Evolutionary conservation across 1,140 invertebrate species (phyloP), one percentile per base, ranked within the genome.

Genomic region (Anthonomus grandis): DNA sequence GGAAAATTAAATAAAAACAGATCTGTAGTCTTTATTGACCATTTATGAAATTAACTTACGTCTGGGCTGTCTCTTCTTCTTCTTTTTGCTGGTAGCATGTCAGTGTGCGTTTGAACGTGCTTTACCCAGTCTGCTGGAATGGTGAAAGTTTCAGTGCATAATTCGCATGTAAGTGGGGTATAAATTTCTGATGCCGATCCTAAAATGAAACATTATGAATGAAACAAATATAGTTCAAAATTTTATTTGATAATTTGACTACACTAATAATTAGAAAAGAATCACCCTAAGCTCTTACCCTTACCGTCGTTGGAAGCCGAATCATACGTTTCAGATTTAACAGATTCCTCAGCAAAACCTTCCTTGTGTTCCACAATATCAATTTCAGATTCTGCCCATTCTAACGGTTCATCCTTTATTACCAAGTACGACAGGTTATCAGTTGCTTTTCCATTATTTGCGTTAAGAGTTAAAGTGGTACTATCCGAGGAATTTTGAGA

Each of bases 91-190:
- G 71, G 68, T 59, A 74, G 46, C 76, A 80, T 78, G 59, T 81
- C 79, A 23, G 83, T 76, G 68, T 89, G 87, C 4, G 82, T 83
- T 72, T 89, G 86, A 70, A 90, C 83, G 70, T 90, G 88, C 50
- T 85, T 80, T 27, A 90, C 87, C 84, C 88, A 87, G 57, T 87
- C 85, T 10, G 84, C 87, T 48, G 88, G 88, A 65, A 88, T 79
- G 46, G 85, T 86, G 70, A 90, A 91, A 12, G 87, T 87, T 79
- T 89, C 86, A 69, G 86, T 86, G 69, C 89, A 91, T 68, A 90
- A 79, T 72, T 91, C 88, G 69, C 89, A 91, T 3, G 86, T 86
- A 47, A 91, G 73, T 27, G 87, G 85, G 17, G 85, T 85, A 66
- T 87, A 88, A 34, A 79, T 72, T 47, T 78, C 76, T 6, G 49